These are phyloP conservation scores for Tetragnatha montana DNA, from an alignment of 2,888 invertebrate genomes.

Conservation along the genomic window DNA sequence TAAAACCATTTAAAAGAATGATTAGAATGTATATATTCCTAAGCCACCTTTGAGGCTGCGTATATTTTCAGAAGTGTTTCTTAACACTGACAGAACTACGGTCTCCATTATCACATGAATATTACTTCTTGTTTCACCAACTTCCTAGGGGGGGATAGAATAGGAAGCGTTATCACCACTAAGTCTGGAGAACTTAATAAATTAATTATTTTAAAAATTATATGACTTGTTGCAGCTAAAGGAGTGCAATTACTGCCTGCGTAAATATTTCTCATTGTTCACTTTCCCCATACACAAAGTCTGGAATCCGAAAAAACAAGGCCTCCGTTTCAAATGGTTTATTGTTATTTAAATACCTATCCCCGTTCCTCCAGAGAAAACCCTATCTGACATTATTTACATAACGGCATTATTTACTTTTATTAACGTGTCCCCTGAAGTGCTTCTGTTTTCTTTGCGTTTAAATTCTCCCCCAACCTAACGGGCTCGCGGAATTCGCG, in stretches of 20 bases:
- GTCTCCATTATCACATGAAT: background rate
- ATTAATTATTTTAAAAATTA: constrained; percentile 58
- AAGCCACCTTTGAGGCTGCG: background rate
- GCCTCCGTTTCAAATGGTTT: constrained; percentile 55
- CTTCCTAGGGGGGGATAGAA: background rate
- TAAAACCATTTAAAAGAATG: background rate
- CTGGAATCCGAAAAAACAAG: constrained; percentile 43
- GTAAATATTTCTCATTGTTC: constrained; percentile 57
- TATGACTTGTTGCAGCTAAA: constrained; percentile 53
- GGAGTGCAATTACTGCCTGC: constrained; percentile 16
- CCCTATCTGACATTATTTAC: constrained; percentile 48
- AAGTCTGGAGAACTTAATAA: constrained; percentile 18
- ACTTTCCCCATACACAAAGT: constrained; percentile 19
- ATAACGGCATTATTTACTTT: constrained; percentile 64
- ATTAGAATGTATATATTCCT: background rate
- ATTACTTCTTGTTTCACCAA: background rate
- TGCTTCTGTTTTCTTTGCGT: constrained; percentile 63
- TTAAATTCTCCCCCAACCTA: constrained; percentile 54
- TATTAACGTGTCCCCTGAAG: constrained; percentile 47
- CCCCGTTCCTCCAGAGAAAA: constrained; percentile 33
- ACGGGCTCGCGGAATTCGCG: constrained; percentile 58
- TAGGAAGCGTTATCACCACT: background rate
- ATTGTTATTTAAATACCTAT: constrained; percentile 65
- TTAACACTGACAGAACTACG: background rate
- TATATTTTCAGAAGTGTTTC: background rate